A percentile compares a stretch with the other conserved stretches of the same genome.
phyloP scores from a whole-genome alignment of 1,140 invertebrate genomes.

The Calosoma granatense region DNA sequence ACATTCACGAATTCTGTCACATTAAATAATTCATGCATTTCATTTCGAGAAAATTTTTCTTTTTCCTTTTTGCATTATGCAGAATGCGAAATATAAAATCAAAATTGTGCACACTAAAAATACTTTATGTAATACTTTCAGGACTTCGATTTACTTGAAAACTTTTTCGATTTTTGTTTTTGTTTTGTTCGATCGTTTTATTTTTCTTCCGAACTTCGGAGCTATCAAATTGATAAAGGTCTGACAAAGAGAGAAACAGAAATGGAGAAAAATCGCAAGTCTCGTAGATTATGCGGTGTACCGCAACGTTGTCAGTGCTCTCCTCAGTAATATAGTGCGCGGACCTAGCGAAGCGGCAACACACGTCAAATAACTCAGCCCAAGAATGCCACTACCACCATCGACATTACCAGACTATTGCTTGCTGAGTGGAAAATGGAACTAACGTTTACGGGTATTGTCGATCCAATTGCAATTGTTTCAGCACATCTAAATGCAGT shows the following conservation, averaged over 20 bases:
- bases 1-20: too few relatives aligned
- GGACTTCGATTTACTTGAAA: neutral
- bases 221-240: neutral
- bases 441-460: too few relatives aligned
- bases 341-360: neutral
- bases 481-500: too few relatives aligned
- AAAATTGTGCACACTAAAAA: too few relatives aligned
- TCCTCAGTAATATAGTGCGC: neutral
- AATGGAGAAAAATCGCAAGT: neutral
- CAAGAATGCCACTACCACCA: neutral
- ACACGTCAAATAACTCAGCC: neutral
- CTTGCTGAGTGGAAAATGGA: too few relatives aligned
- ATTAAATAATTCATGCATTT: too few relatives aligned
- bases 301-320: neutral
- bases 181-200: neutral
- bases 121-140: neutral
- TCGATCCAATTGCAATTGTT: too few relatives aligned
- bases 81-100: too few relatives aligned
- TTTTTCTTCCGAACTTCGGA: neutral
- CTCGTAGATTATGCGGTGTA: neutral
- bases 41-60: too few relatives aligned
- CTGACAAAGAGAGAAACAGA: neutral
- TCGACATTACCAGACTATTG: too few relatives aligned
- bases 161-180: neutral
- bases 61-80: too few relatives aligned